phyloP scores from a whole-genome alignment of 2,797 vertebrate genomes.

The Dicrostonyx torquatus region DNA sequence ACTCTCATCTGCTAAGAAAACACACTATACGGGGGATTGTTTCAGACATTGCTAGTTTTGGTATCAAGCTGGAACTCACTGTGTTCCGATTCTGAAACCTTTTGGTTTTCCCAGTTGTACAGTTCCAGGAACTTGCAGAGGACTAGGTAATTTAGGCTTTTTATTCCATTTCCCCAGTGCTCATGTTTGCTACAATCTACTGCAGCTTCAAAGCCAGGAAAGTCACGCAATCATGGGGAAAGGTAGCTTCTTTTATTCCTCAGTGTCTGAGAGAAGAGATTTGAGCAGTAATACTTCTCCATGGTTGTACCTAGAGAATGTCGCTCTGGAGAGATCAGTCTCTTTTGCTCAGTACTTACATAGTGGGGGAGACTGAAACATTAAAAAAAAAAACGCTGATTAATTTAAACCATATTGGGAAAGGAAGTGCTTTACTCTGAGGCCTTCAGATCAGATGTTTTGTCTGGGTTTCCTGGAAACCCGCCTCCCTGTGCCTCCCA shows the following conservation, averaged over 20 bases:
- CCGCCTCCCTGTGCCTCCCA: neutral
- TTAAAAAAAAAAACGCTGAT: neutral
- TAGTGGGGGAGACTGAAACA: neutral
- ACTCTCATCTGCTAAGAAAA: neutral
- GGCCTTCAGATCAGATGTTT: slow-evolving; percentile 37
- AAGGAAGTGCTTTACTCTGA: neutral
- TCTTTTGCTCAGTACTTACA: slow-evolving; percentile 46
- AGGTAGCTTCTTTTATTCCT: slow-evolving; percentile 19
- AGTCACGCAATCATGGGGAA: neutral
- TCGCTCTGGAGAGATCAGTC: neutral
- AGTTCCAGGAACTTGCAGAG: neutral
- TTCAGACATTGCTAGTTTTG: neutral
- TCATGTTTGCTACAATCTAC: neutral
- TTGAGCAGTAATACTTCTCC: neutral
- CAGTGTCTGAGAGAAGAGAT: slow-evolving; percentile 34
- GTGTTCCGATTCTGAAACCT: neutral
- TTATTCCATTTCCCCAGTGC: neutral
- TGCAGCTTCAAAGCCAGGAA: slow-evolving; percentile 22
- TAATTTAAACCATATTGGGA: slow-evolving; percentile 50
- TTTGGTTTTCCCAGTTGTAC: neutral
- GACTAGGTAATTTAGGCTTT: neutral
- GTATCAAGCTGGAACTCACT: neutral
- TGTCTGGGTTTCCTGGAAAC: slow-evolving; percentile 37
- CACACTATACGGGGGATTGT: neutral
- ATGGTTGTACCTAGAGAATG: neutral